phyloP scores from a whole-genome alignment of 2,888 invertebrate species.

The Steinernema carpocapsae region DNA sequence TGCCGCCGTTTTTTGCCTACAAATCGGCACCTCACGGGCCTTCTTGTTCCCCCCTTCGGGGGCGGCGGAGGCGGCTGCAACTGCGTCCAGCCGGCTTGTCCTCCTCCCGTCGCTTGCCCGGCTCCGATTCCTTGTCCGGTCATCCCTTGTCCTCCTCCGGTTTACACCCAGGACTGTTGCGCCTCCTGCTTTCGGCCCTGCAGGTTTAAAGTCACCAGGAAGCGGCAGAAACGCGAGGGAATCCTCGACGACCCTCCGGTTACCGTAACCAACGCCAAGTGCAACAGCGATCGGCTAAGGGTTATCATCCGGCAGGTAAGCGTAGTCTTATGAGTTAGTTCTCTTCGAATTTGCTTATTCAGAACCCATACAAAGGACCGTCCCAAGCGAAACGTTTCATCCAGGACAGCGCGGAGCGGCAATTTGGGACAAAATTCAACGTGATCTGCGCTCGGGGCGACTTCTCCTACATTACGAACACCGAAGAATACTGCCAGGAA shows the following conservation, averaged over 20 bases:
- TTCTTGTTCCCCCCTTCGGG: neutral
- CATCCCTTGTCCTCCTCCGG: neutral
- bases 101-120: neutral
- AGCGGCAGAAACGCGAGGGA: neutral
- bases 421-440: slow-evolving; percentile 41
- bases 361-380: slow-evolving; percentile 34
- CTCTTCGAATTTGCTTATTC: slow-evolving; percentile 36
- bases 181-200: neutral
- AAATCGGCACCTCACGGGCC: too few relatives aligned
- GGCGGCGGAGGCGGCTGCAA: neutral
- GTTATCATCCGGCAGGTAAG: slow-evolving; percentile 40
- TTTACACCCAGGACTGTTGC: slow-evolving; percentile 13
- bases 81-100: neutral
- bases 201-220: neutral
- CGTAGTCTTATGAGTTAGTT: neutral
- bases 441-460: slow-evolving; percentile 47
- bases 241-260: slow-evolving; percentile 17
- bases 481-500: slow-evolving; percentile 50
- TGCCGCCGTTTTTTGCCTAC: too few relatives aligned
- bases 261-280: slow-evolving; percentile 35
- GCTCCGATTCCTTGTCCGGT: neutral
- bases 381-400: slow-evolving; percentile 41
- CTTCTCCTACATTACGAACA: slow-evolving; percentile 51
- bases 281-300: slow-evolving; percentile 45
- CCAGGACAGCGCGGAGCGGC: slow-evolving; percentile 40